Percentiles rank a stretch among this genome's conserved stretches.
phyloP scores from a whole-genome alignment of 2,113 vertebrate genomes.

The Barnardius zonarius region DNA sequence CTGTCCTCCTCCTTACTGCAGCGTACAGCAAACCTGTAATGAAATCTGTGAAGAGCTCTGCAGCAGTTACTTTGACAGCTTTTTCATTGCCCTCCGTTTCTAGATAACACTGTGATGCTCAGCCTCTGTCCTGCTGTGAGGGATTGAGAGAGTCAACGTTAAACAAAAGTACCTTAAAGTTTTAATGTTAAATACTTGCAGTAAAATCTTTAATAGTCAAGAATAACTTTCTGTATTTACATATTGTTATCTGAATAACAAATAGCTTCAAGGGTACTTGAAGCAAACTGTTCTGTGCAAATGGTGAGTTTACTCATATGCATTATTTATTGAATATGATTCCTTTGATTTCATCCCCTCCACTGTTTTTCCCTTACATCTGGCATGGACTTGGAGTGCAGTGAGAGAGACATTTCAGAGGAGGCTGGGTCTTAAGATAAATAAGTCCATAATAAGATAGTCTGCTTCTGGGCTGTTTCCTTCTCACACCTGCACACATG shows the following conservation, averaged over 20 bases:
- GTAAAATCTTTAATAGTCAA: background rate
- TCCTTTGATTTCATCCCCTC: background rate
- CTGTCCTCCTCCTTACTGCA: constrained; percentile 9
- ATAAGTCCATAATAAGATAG: too few species aligned
- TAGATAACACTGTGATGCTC: background rate
- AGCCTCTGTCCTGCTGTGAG: background rate
- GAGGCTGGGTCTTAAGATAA: background rate
- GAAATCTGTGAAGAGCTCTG: constrained; percentile 25
- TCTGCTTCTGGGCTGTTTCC: background rate
- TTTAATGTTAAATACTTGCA: background rate
- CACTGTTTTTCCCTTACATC: background rate
- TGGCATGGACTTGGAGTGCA: background rate
- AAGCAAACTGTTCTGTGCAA: background rate
- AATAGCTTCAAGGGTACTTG: constrained; percentile 29
- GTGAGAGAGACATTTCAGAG: background rate
- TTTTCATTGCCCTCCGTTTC: constrained; percentile 44
- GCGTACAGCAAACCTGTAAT: constrained; percentile 17
- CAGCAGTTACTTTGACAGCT: constrained; percentile 47
- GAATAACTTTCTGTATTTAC: constrained; percentile 13
- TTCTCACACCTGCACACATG: background rate
- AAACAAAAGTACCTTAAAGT: background rate
- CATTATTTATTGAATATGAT: constrained; percentile 20
- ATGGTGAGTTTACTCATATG: background rate
- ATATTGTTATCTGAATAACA: constrained; percentile 31
- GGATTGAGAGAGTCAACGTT: background rate